Conservation (phyloP, 2,113 vertebrate species). For the Lanius ludovicianus region DNA sequence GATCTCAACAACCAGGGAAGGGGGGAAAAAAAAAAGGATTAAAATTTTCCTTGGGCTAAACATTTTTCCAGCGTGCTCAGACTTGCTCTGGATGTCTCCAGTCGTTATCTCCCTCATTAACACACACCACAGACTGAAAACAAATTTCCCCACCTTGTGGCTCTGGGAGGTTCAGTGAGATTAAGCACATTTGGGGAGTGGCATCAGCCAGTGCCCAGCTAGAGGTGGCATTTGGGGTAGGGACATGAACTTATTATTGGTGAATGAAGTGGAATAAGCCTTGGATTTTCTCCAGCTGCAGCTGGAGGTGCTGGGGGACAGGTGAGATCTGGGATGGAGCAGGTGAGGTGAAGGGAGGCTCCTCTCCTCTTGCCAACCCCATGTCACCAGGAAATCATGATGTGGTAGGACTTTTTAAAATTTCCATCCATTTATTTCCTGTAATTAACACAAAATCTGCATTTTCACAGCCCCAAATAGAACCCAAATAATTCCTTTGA, state of each 20-base stretch:
- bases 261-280: background rate
- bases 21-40: background rate
- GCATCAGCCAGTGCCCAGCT: background rate
- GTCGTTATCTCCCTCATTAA: slow-evolving; percentile 2
- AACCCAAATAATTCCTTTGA: background rate
- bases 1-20: background rate
- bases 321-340: background rate
- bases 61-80: background rate
- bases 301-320: background rate
- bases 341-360: background rate
- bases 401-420: accelerated
- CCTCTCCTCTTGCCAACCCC: slow-evolving; percentile 38
- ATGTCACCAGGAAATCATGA: background rate
- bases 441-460: background rate
- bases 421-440: background rate
- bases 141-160: background rate
- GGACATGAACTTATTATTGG: slow-evolving; percentile 30
- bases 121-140: accelerated
- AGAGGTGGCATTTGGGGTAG: background rate
- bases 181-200: background rate
- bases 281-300: slow-evolving; percentile 53
- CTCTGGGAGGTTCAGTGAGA: background rate
- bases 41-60: slow-evolving; percentile 32
- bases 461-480: background rate
- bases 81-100: background rate